Percentiles rank a stretch among this genome's conserved stretches.
Conservation (phyloP, 2,888 invertebrate genomes). For the Thysanoteuthis rhombus region DNA sequence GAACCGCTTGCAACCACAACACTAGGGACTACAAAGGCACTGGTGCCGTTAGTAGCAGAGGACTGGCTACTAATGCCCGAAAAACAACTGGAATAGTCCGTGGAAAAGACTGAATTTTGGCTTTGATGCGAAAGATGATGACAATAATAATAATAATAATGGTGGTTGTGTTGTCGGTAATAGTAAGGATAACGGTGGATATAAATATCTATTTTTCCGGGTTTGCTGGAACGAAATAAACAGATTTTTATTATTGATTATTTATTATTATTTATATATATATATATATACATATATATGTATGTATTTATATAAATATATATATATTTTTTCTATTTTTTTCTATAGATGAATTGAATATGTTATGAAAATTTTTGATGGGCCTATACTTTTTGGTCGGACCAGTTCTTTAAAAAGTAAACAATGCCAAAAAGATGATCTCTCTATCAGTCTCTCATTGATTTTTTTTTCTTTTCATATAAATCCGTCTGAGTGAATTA, state of each 20-base stretch:
- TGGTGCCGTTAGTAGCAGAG: conserved; percentile 18
- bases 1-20: background rate
- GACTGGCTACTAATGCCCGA: background rate
- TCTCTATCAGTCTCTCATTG: too few relatives aligned
- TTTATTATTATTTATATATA: background rate
- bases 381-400: too few relatives aligned
- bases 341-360: too few relatives aligned
- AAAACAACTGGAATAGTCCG: background rate
- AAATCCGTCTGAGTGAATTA: background rate
- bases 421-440: too few relatives aligned
- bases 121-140: background rate
- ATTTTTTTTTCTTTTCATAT: too few relatives aligned
- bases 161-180: background rate
- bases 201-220: conserved; percentile 28
- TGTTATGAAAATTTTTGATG: too few relatives aligned
- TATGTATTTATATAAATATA: too few relatives aligned
- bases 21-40: background rate
- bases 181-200: conserved; percentile 25
- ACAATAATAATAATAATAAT: background rate
- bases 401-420: too few relatives aligned
- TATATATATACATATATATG: background rate
- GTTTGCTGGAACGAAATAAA: background rate
- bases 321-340: too few relatives aligned
- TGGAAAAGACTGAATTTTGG: background rate
- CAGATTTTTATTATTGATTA: background rate